A percentile compares a stretch with the other conserved stretches of the same genome.
Conservation (phyloP, 2,888 invertebrate genomes). For the Drosophila buzzatii region DNA sequence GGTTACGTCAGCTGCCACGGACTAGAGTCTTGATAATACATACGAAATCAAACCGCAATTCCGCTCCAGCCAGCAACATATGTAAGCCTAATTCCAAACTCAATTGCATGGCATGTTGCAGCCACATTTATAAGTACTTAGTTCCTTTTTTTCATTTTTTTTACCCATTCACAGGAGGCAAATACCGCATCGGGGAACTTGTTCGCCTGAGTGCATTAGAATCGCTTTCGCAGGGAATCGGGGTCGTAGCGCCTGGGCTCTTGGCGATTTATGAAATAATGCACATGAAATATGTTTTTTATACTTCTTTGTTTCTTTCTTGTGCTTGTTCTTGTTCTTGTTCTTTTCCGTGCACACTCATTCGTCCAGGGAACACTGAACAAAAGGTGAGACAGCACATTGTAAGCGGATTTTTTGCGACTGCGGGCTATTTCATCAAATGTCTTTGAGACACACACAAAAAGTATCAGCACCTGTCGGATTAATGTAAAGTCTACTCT, state of each 20-base stretch:
- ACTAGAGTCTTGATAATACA: slow-evolving; percentile 33
- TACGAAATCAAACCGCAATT: slow-evolving; percentile 67
- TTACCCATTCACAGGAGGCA: slow-evolving; percentile 29
- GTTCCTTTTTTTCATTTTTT: slow-evolving; percentile 11
- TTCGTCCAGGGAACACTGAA: slow-evolving; percentile 32
- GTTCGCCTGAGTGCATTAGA: slow-evolving; percentile 81
- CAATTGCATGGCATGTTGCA: slow-evolving; percentile 48
- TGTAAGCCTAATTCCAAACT: slow-evolving; percentile 68
- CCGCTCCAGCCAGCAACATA: slow-evolving; percentile 60
- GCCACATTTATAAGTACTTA: slow-evolving; percentile 45
- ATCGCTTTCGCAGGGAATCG: slow-evolving; percentile 39
- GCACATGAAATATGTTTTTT: slow-evolving; percentile 63
- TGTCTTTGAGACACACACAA: slow-evolving; percentile 50
- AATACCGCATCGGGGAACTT: slow-evolving; percentile 43
- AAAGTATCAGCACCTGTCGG: slow-evolving; percentile 52
- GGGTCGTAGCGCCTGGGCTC: slow-evolving; percentile 43
- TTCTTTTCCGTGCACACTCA: slow-evolving; percentile 28
- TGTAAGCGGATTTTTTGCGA: slow-evolving; percentile 52
- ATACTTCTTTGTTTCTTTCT: slow-evolving; percentile 40
- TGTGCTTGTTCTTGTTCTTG: background rate
- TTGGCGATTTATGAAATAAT: slow-evolving; percentile 75
- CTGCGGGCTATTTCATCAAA: slow-evolving; percentile 57
- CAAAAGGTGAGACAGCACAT: slow-evolving; percentile 53
- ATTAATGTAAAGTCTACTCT: slow-evolving; percentile 18
- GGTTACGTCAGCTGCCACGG: slow-evolving; percentile 63